These are phyloP conservation scores for Sinopyrophorus schimmeli DNA, from an alignment of 2,888 invertebrate genomes.

Conservation along the genomic window DNA sequence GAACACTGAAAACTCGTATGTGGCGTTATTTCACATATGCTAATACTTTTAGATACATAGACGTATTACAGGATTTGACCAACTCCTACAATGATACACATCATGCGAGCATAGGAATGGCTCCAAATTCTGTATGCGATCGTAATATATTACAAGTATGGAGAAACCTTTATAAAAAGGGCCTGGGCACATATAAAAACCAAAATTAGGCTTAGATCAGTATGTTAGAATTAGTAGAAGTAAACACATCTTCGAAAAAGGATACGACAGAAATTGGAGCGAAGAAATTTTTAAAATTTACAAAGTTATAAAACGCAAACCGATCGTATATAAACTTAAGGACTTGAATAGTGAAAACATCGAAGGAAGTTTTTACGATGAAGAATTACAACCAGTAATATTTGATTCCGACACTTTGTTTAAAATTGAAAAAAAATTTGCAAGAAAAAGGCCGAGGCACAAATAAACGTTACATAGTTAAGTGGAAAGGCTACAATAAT, in stretches of 20 bases:
- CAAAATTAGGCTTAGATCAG: conserved; percentile 24
- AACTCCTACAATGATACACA: conserved; percentile 37
- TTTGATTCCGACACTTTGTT: conserved; percentile 11
- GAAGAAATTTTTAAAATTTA: conserved; percentile 39
- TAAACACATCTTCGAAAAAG: conserved; percentile 37
- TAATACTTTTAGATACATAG: conserved; percentile 37
- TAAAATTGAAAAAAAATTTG: conserved; percentile 36
- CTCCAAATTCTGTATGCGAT: too few relatives aligned
- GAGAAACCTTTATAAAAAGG: conserved; percentile 23
- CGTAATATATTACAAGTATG: too few relatives aligned
- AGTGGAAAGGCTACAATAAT: conserved; percentile 38
- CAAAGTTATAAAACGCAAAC: conserved; percentile 28
- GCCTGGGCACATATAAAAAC: conserved; percentile 12
- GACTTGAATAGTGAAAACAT: conserved; percentile 36
- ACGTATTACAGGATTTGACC: conserved; percentile 37
- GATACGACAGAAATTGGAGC: conserved; percentile 35
- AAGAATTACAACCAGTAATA: conserved; percentile 34
- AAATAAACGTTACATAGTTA: conserved; percentile 32
- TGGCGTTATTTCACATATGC: neutral
- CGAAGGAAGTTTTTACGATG: conserved; percentile 37
- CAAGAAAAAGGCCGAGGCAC: conserved; percentile 18
- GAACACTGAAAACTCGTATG: conserved; percentile 1
- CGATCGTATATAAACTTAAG: conserved; percentile 36
- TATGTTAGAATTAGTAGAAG: conserved; percentile 11
- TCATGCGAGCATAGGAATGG: conserved; percentile 34